These are phyloP conservation scores for Anhinga rufa DNA, from an alignment of 2,113 vertebrate species.

Conservation along the genomic window DNA sequence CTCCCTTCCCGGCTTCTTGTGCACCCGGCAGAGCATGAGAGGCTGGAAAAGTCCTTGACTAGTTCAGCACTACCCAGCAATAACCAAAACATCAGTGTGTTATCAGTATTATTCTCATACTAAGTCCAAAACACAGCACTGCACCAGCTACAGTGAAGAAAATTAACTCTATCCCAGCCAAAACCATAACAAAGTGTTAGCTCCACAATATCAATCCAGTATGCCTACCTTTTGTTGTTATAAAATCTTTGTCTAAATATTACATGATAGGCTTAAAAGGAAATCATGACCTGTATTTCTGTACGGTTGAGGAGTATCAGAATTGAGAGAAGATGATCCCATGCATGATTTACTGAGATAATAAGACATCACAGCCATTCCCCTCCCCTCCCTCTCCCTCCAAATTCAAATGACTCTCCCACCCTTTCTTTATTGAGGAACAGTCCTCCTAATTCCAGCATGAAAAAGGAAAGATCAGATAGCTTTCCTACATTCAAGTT, in stretches of 20 bases:
- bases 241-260: background rate
- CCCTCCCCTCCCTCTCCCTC: rapidly evolving
- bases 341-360: background rate
- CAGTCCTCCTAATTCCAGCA: background rate
- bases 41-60: too few species aligned
- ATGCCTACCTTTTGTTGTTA: background rate
- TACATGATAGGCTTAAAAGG: background rate
- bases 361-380: background rate
- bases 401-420: background rate
- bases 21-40: too few species aligned
- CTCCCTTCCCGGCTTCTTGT: too few species aligned
- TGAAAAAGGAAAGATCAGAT: background rate
- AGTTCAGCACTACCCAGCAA: too few species aligned
- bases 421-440: background rate
- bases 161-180: too few species aligned
- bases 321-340: background rate
- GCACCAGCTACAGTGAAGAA: too few species aligned
- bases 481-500: background rate
- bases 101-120: too few species aligned
- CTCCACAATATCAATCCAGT: background rate
- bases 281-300: background rate
- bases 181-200: too few species aligned
- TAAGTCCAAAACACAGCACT: too few species aligned
- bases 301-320: background rate
- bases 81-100: too few species aligned